Evolutionary conservation across 2,113 vertebrate genomes (phyloP).

Genomic region (Melanerpes formicivorus): DNA sequence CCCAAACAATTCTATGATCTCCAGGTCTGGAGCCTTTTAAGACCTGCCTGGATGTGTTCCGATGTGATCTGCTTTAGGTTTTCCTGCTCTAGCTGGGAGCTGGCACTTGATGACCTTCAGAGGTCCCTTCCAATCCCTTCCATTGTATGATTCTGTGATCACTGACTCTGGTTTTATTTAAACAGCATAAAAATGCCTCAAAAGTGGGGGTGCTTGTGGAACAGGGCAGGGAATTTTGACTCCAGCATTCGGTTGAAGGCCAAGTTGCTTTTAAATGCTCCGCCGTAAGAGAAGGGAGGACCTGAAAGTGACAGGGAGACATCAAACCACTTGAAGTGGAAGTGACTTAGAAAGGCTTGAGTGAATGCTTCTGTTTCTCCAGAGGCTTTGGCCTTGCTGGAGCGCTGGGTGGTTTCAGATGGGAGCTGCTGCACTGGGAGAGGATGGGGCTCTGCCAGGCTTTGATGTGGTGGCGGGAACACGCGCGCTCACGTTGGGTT

Average conservation of each 20-base stretch:
- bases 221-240: not conserved
- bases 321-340: not conserved
- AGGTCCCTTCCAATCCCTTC: too few species aligned
- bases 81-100: too few species aligned
- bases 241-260: not conserved
- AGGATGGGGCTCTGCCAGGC: not conserved
- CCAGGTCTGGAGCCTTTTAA: too few species aligned
- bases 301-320: not conserved
- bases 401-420: not conserved
- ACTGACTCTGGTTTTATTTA: not conserved
- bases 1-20: too few species aligned
- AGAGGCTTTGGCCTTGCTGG: not conserved
- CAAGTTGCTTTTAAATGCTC: not conserved
- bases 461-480: slow-evolving; percentile 7
- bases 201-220: not conserved
- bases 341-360: not conserved
- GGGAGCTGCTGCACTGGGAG: not conserved
- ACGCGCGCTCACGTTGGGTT: not conserved
- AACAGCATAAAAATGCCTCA: not conserved
- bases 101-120: too few species aligned
- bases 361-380: not conserved
- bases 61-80: too few species aligned
- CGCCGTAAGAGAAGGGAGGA: not conserved
- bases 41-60: too few species aligned
- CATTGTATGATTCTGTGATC: too few species aligned